Conservation (phyloP, 2,888 invertebrate species). For the Chydorus sphaericus region DNA sequence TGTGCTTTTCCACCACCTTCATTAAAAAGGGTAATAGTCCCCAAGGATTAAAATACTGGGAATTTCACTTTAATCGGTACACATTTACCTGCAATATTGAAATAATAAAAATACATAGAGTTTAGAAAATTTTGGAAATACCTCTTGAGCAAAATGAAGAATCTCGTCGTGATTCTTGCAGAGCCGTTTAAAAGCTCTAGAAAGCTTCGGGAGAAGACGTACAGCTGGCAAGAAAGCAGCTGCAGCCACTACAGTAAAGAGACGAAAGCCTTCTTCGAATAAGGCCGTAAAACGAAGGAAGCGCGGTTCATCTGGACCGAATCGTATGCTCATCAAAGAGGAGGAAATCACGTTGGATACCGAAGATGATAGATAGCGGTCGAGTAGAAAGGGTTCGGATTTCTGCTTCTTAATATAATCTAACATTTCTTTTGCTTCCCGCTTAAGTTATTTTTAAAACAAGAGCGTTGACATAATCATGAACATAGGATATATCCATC, state of each 20-base stretch:
- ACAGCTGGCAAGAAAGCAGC: constrained; percentile 71
- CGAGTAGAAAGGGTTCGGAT: constrained; percentile 55
- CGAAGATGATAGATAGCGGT: constrained; percentile 58
- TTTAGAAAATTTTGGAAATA: too few species aligned
- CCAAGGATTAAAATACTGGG: too few species aligned
- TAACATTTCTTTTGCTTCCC: constrained; percentile 61
- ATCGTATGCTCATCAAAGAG: constrained; percentile 75
- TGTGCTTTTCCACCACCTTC: too few species aligned
- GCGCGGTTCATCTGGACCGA: constrained; percentile 56
- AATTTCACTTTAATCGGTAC: too few species aligned
- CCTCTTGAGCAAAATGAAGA: constrained; percentile 70
- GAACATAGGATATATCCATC: constrained; percentile 40
- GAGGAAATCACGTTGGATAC: constrained; percentile 84
- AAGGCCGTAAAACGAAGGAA: constrained; percentile 66
- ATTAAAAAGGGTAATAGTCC: too few species aligned
- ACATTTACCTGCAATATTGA: too few species aligned
- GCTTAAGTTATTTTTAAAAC: constrained; percentile 36
- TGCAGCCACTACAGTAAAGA: constrained; percentile 67
- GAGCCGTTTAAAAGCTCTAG: too few species aligned
- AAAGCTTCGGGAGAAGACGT: constrained; percentile 45
- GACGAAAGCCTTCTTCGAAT: constrained; percentile 77
- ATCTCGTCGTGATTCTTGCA: constrained; percentile 74
- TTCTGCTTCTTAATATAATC: constrained; percentile 44
- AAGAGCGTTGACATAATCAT: background rate
- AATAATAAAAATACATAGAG: too few species aligned